Percentiles rank a stretch among this genome's conserved stretches.
Evolutionary conservation across 2,797 vertebrate species (phyloP).

Genomic region (Mormyrops attenuatus): DNA sequence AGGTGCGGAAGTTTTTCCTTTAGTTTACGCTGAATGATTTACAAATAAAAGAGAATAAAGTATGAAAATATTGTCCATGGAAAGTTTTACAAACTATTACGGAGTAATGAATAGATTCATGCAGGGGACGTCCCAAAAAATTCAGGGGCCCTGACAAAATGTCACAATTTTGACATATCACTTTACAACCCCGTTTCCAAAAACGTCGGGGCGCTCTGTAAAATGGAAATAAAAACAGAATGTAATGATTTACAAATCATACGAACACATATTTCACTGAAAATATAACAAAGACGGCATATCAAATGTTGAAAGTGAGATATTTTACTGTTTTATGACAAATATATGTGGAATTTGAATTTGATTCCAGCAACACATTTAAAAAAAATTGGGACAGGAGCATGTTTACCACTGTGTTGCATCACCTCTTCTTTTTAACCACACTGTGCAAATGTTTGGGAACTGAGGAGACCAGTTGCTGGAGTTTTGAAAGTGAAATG

Average conservation of each 20-base stretch:
- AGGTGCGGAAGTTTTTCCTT: not conserved
- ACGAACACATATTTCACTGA: too few relatives aligned
- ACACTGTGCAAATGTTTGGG: not conserved
- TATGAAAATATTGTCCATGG: not conserved
- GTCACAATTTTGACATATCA: too few relatives aligned
- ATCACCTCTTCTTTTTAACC: not conserved
- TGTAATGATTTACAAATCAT: too few relatives aligned
- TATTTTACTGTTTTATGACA: not conserved
- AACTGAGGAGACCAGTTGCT: not conserved
- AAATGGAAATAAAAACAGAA: too few relatives aligned
- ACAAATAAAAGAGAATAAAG: not conserved
- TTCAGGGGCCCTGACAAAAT: too few relatives aligned
- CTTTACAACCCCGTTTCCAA: too few relatives aligned
- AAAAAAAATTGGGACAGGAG: not conserved
- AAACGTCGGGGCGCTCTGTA: too few relatives aligned
- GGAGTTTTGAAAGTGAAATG: not conserved
- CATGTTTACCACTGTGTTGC: not conserved
- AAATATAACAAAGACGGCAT: too few relatives aligned
- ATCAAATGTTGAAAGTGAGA: too few relatives aligned
- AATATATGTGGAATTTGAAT: not conserved
- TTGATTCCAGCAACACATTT: not conserved
- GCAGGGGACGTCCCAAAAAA: too few relatives aligned
- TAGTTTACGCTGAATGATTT: not conserved
- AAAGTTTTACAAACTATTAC: not conserved
- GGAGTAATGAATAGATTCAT: not conserved